phyloP scores from a whole-genome alignment of 2,113 vertebrate species.

The Pedionomus torquatus region DNA sequence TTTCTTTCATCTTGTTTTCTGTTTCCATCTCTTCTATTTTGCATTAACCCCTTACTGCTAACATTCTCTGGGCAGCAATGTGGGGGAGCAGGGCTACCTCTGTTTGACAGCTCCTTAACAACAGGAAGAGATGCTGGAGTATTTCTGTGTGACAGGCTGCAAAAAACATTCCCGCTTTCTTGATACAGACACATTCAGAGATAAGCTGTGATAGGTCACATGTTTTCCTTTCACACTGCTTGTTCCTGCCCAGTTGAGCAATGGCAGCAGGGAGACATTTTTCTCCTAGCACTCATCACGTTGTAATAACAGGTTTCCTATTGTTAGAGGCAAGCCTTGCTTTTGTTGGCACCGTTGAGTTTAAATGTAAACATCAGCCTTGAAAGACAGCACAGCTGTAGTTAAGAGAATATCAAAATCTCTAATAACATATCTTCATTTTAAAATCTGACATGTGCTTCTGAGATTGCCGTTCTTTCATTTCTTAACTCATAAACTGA shows the following conservation, averaged over 20 bases:
- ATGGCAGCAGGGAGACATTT: constrained; percentile 31
- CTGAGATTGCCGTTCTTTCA: neutral
- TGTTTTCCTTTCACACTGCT: neutral
- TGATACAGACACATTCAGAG: neutral
- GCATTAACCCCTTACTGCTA: neutral
- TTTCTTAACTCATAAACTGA: neutral
- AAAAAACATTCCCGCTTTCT: neutral
- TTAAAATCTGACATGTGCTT: neutral
- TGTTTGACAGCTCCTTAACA: neutral
- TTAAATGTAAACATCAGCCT: neutral
- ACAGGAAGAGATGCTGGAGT: neutral
- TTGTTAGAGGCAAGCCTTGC: constrained; percentile 34
- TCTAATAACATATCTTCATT: neutral
- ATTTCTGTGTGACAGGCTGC: neutral
- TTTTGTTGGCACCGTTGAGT: neutral
- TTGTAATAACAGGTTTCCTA: constrained; percentile 48
- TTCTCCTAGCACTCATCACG: constrained; percentile 24
- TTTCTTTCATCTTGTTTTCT: constrained; percentile 31
- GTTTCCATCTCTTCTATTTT: neutral
- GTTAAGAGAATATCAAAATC: constrained; percentile 20
- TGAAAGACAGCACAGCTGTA: neutral
- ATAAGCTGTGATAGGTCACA: neutral
- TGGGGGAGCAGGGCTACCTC: neutral
- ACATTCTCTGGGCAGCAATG: neutral
- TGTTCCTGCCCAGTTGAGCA: constrained; percentile 10